phyloP scores from a whole-genome alignment of 2,888 invertebrate genomes.

The Tanytarsus gracilentus region DNA sequence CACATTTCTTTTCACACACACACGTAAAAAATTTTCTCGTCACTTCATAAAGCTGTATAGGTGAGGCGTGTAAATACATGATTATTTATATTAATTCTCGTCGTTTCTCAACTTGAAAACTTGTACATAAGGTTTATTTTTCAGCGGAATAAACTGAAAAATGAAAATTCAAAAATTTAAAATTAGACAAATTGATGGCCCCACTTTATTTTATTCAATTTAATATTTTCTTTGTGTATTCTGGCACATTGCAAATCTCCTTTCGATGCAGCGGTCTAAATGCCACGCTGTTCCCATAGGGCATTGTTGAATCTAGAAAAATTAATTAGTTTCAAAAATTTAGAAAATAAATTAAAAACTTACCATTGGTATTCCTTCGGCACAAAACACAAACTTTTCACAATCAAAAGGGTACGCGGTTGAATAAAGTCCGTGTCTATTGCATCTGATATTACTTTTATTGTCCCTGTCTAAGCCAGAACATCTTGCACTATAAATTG shows the following conservation, averaged over 20 bases:
- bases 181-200: too few species aligned
- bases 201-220: not conserved
- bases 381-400: slow-evolving; percentile 12
- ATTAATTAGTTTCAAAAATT: too few species aligned
- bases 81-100: too few species aligned
- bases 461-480: too few species aligned
- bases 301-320: slow-evolving; percentile 21
- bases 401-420: slow-evolving; percentile 16
- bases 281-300: slow-evolving; percentile 15
- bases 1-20: too few species aligned
- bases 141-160: too few species aligned
- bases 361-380: slow-evolving; percentile 9
- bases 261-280: slow-evolving; percentile 1
- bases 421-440: slow-evolving; percentile 12
- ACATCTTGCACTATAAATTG: slow-evolving; percentile 19
- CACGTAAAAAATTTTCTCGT: not conserved
- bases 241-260: not conserved
- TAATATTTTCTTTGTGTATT: not conserved
- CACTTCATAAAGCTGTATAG: not conserved
- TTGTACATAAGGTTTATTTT: too few species aligned
- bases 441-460: not conserved
- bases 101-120: too few species aligned
- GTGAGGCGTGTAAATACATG: not conserved
- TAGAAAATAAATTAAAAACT: too few species aligned
- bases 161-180: too few species aligned